Conservation (phyloP, 2,113 vertebrate species). For the Zootoca vivipara region DNA sequence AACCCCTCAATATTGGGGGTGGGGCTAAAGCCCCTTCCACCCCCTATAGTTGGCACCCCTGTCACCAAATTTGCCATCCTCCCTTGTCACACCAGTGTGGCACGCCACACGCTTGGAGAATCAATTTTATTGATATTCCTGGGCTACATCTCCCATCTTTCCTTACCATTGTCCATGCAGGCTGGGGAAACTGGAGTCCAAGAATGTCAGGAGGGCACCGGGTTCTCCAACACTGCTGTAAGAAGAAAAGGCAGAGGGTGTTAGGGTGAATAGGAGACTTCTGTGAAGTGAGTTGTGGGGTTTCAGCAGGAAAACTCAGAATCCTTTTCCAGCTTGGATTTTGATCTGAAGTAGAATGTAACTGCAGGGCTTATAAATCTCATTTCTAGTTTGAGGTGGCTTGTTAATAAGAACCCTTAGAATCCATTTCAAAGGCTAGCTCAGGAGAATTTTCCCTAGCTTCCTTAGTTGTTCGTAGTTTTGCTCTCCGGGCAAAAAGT, state of each 20-base stretch:
- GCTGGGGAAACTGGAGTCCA: neutral
- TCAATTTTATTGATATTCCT: too few species aligned
- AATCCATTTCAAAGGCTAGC: neutral
- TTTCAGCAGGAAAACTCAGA: neutral
- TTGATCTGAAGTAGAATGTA: neutral
- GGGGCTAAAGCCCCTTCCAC: too few species aligned
- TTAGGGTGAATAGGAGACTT: neutral
- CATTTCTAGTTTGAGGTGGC: neutral
- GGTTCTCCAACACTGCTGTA: neutral
- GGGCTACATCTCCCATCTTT: too few species aligned
- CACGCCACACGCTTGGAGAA: too few species aligned
- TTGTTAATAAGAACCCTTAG: neutral
- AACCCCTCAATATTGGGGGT: too few species aligned
- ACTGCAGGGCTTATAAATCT: neutral
- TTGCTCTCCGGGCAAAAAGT: neutral
- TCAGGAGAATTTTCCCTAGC: fast-evolving
- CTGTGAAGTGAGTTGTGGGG: neutral
- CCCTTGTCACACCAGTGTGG: too few species aligned
- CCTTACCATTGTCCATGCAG: too few species aligned
- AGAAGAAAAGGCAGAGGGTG: neutral
- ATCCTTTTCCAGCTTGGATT: neutral
- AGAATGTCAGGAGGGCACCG: neutral
- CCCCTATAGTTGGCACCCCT: too few species aligned
- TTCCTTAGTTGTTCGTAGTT: neutral
- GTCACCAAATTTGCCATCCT: too few species aligned